phyloP scores from a whole-genome alignment of 2,113 vertebrate genomes.

The Hemiscyllium ocellatum region DNA sequence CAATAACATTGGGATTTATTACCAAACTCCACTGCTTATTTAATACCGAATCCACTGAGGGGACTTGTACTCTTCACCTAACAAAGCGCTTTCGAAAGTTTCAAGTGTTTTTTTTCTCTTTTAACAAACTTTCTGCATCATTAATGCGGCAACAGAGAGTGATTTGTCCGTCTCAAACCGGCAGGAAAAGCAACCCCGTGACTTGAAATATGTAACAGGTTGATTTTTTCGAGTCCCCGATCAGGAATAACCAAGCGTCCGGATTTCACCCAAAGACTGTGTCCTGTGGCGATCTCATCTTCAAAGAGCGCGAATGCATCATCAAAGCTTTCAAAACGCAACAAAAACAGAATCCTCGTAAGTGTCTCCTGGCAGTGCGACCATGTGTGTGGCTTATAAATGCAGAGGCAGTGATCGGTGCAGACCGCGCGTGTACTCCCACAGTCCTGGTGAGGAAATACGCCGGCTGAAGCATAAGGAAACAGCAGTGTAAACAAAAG shows the following conservation, averaged over 20 bases:
- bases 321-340: slow-evolving; percentile 11
- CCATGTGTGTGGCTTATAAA: slow-evolving; percentile 2
- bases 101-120: background rate
- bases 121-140: slow-evolving; percentile 40
- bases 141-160: background rate
- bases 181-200: slow-evolving; percentile 28
- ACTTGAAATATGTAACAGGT: slow-evolving; percentile 40
- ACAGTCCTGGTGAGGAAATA: slow-evolving; percentile 34
- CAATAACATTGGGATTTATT: slow-evolving; percentile 60
- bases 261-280: slow-evolving; percentile 21
- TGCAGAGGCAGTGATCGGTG: slow-evolving; percentile 17
- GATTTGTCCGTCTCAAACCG: slow-evolving; percentile 31
- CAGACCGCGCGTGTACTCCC: slow-evolving; percentile 27
- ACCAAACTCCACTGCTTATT: slow-evolving; percentile 20
- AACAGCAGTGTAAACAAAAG: slow-evolving; percentile 30
- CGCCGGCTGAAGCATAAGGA: slow-evolving; percentile 32
- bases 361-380: background rate
- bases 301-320: slow-evolving; percentile 4
- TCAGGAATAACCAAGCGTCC: background rate
- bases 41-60: slow-evolving; percentile 23
- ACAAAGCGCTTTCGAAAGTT: background rate
- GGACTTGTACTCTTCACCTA: background rate
- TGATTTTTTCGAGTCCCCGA: slow-evolving; percentile 37
- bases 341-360: background rate
- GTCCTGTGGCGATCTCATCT: slow-evolving; percentile 18